A percentile compares a stretch with the other conserved stretches of the same genome.
Conservation (phyloP, 2,888 invertebrate genomes). For the Megalurothrips usitatus region DNA sequence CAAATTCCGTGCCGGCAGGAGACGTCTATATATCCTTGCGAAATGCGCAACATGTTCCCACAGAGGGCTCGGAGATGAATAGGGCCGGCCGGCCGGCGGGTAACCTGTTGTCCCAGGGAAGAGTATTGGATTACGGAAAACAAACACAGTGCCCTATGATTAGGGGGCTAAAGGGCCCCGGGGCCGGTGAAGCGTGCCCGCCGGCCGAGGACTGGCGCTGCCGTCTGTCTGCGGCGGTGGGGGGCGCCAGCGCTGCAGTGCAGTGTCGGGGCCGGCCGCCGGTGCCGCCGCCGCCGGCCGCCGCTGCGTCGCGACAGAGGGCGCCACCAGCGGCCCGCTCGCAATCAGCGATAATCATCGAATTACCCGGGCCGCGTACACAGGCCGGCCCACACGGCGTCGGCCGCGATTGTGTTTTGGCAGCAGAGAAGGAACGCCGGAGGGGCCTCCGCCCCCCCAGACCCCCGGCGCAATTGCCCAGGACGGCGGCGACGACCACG, state of each 20-base stretch:
- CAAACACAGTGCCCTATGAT: constrained; percentile 21
- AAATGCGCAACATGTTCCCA: constrained; percentile 12
- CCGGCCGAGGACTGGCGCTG: background rate
- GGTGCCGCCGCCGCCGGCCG: background rate
- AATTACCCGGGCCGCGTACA: background rate
- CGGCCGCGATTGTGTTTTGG: too few relatives aligned
- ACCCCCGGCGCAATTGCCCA: too few relatives aligned
- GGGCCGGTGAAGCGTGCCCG: background rate
- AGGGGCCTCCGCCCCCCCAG: too few relatives aligned
- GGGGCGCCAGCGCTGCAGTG: background rate
- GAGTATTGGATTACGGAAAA: constrained; percentile 22
- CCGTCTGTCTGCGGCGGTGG: background rate
- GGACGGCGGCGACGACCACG: too few relatives aligned
- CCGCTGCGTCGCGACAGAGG: background rate
- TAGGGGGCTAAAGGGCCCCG: background rate
- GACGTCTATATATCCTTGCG: background rate
- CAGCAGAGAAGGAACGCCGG: too few relatives aligned
- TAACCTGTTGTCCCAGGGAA: constrained; percentile 6
- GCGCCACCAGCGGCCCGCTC: background rate
- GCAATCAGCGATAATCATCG: background rate
- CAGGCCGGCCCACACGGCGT: too few relatives aligned
- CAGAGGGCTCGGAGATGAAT: background rate
- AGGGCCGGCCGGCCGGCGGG: background rate
- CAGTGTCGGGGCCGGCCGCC: background rate
- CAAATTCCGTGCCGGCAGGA: too few relatives aligned